Evolutionary conservation across 2,797 vertebrate species (phyloP).

Genomic region (Micromesistius poutassou): DNA sequence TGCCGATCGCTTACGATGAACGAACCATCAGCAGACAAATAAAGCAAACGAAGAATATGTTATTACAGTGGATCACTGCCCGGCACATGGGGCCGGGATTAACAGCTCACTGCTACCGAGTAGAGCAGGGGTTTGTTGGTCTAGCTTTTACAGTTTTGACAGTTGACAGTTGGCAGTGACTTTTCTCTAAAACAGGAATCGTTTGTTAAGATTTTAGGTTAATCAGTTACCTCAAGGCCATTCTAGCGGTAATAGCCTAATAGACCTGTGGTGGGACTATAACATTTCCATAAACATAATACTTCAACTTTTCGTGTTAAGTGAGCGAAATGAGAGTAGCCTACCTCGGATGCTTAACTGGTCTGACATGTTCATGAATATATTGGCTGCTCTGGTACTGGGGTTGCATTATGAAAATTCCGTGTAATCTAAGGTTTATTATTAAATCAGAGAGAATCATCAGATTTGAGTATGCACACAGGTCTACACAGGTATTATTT

Average conservation of each 20-base stretch:
- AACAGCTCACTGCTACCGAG: not conserved
- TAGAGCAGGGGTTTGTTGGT: not conserved
- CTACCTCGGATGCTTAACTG: not conserved
- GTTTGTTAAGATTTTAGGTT: too few species aligned
- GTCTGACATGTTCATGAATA: not conserved
- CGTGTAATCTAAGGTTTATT: not conserved
- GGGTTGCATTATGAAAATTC: constrained; percentile 18
- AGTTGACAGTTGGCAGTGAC: not conserved
- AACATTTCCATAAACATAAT: too few species aligned
- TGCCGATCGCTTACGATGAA: not conserved
- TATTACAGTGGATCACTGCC: not conserved
- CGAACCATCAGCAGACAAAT: not conserved
- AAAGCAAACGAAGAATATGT: not conserved
- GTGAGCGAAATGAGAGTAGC: not conserved
- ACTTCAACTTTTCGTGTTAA: too few species aligned
- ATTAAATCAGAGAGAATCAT: not conserved
- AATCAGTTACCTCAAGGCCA: too few species aligned
- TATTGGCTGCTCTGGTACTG: not conserved
- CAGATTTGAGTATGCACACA: not conserved
- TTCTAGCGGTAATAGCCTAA: too few species aligned
- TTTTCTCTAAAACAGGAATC: not conserved
- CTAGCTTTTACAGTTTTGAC: too few species aligned
- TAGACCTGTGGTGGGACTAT: too few species aligned
- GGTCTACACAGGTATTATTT: not conserved
- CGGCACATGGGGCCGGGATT: not conserved